phyloP scores from a whole-genome alignment of 2,113 vertebrate genomes.

The Prietella phreatophila region DNA sequence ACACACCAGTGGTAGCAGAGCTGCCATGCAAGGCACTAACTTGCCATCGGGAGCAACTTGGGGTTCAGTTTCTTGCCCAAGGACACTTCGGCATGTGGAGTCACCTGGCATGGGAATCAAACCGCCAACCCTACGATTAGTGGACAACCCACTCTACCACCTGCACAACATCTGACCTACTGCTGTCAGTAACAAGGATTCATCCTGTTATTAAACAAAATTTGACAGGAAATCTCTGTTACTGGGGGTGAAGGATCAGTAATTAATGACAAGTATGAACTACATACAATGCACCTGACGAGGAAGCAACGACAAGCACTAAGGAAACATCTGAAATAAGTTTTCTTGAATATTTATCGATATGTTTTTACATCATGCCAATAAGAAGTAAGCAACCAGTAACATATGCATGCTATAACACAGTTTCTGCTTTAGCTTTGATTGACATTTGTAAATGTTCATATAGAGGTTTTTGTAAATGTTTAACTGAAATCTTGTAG shows the following conservation, averaged over 20 bases:
- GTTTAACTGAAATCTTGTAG: not conserved
- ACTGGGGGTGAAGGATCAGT: conserved; percentile 61
- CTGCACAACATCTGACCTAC: conserved; percentile 56
- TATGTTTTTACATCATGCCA: not conserved
- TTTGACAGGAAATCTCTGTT: conserved; percentile 70
- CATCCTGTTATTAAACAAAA: conserved; percentile 63
- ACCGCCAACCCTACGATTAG: too few species aligned
- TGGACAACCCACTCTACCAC: too few species aligned
- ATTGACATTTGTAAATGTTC: not conserved
- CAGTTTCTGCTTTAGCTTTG: not conserved
- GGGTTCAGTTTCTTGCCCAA: too few species aligned
- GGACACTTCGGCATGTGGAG: too few species aligned
- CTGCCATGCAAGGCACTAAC: too few species aligned
- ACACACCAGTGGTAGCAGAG: too few species aligned
- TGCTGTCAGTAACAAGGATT: conserved; percentile 74
- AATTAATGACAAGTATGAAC: not conserved
- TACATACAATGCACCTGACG: not conserved
- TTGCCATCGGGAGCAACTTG: too few species aligned
- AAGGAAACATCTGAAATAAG: not conserved
- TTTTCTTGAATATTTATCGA: not conserved
- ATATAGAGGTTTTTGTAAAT: not conserved
- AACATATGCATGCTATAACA: not conserved
- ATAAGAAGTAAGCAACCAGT: not conserved
- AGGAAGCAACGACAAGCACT: not conserved
- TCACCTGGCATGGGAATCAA: too few species aligned